These are phyloP conservation scores for Plectropomus leopardus DNA, from an alignment of 2,113 vertebrate species.

Conservation along the genomic window DNA sequence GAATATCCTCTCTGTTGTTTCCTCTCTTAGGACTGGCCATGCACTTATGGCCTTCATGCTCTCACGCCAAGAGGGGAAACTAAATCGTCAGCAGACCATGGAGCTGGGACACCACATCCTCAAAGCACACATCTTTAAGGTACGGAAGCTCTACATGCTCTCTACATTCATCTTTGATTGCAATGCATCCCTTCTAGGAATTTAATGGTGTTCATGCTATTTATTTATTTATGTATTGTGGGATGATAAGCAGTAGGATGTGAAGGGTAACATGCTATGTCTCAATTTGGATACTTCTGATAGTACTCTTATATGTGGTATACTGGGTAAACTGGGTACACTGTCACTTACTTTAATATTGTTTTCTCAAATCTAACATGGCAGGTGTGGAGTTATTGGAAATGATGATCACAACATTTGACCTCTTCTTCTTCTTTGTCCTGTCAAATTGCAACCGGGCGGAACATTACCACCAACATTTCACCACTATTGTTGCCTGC, in stretches of 20 bases:
- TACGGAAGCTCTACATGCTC: conserved; percentile 63
- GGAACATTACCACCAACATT: too few species aligned
- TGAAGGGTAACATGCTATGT: conserved; percentile 8
- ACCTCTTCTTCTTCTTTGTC: too few species aligned
- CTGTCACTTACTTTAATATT: too few species aligned
- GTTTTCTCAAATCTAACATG: too few species aligned
- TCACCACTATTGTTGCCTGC: too few species aligned
- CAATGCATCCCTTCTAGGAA: conserved; percentile 15
- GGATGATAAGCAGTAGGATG: conserved; percentile 19
- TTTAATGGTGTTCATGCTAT: conserved; percentile 9
- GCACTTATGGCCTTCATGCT: conserved; percentile 98
- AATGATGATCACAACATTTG: too few species aligned
- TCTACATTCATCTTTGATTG: conserved; percentile 12
- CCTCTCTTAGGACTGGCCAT: conserved; percentile 90
- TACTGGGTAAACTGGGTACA: too few species aligned
- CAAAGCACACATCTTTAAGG: conserved; percentile 99
- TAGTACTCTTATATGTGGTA: too few species aligned
- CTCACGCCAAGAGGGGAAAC: conserved; percentile 95
- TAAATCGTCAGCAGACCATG: conserved; percentile 98
- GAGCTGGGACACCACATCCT: conserved; percentile 98
- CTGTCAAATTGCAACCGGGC: too few species aligned
- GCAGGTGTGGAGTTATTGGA: too few species aligned
- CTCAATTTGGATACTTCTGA: too few species aligned
- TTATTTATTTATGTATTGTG: conserved; percentile 8
- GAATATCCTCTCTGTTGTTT: conserved; percentile 46